Conservation (phyloP, 2,888 invertebrate species). For the Melangyna quadrimaculata region DNA sequence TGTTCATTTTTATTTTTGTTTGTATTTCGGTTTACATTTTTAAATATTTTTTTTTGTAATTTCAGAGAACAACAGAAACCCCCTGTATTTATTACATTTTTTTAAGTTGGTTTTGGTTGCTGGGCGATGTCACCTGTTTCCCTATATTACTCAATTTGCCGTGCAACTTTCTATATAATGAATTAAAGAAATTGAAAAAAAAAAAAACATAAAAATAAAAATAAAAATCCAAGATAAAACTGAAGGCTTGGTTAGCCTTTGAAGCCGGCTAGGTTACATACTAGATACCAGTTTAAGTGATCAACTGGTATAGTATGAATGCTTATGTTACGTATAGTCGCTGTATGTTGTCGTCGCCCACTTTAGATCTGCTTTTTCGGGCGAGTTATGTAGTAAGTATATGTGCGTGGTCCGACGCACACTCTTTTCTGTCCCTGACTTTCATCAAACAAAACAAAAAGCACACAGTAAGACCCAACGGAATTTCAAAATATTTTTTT, state of each 20-base stretch:
- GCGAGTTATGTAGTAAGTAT: too few relatives aligned
- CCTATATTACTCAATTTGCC: constrained; percentile 52
- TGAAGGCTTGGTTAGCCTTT: background rate
- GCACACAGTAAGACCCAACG: constrained; percentile 28
- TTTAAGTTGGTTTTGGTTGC: background rate
- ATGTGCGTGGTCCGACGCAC: constrained; percentile 39
- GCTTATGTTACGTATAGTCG: constrained; percentile 6
- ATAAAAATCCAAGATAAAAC: background rate
- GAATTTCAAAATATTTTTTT: constrained; percentile 55
- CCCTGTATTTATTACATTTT: background rate
- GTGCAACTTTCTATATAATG: constrained; percentile 60
- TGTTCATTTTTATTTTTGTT: too few relatives aligned
- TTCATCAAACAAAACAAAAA: constrained; percentile 51
- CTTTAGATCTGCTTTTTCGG: constrained; percentile 25
- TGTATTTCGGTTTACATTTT: too few relatives aligned
- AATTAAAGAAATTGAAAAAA: constrained; percentile 23
- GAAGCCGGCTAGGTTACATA: constrained; percentile 16
- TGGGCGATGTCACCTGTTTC: constrained; percentile 57
- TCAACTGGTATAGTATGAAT: background rate
- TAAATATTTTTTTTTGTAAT: too few relatives aligned
- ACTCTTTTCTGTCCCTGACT: constrained; percentile 44
- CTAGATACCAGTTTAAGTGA: constrained; percentile 1
- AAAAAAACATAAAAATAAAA: background rate
- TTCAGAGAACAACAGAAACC: background rate
- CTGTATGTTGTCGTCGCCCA: constrained; percentile 24